These are phyloP conservation scores for Ceratina calcarata DNA, from an alignment of 1,140 invertebrate genomes.

Conservation along the genomic window DNA sequence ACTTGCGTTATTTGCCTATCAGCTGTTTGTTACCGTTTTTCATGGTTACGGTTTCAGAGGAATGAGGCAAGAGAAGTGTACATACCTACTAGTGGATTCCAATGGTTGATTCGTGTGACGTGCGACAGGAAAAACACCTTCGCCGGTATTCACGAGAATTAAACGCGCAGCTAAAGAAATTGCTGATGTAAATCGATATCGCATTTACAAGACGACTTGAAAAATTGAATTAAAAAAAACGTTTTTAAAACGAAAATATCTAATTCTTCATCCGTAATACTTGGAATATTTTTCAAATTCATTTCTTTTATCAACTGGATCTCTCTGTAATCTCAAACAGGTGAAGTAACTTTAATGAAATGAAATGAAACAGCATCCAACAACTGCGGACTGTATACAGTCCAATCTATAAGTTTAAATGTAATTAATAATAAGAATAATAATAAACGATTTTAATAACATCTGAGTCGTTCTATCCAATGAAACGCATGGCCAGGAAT, in stretches of 20 bases:
- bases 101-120: background rate
- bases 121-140: conserved; percentile 9
- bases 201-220: background rate
- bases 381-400: too few relatives aligned
- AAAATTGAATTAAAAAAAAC: too few relatives aligned
- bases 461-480: too few relatives aligned
- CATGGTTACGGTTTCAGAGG: background rate
- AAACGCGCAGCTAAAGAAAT: background rate
- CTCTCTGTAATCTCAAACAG: background rate
- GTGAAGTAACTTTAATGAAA: background rate
- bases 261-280: background rate
- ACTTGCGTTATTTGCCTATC: conserved; percentile 27
- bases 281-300: background rate
- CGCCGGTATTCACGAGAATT: conserved; percentile 1
- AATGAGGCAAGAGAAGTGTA: background rate
- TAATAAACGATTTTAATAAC: too few relatives aligned
- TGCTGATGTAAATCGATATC: background rate
- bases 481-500: too few relatives aligned
- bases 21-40: conserved; percentile 23
- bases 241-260: background rate
- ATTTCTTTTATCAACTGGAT: background rate
- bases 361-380: background rate
- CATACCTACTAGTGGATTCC: background rate
- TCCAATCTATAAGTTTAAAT: too few relatives aligned
- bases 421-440: too few relatives aligned